Base-by-base conservation (phyloP, 2,797 vertebrate genomes). In the Cirrhinus mrigala region DNA sequence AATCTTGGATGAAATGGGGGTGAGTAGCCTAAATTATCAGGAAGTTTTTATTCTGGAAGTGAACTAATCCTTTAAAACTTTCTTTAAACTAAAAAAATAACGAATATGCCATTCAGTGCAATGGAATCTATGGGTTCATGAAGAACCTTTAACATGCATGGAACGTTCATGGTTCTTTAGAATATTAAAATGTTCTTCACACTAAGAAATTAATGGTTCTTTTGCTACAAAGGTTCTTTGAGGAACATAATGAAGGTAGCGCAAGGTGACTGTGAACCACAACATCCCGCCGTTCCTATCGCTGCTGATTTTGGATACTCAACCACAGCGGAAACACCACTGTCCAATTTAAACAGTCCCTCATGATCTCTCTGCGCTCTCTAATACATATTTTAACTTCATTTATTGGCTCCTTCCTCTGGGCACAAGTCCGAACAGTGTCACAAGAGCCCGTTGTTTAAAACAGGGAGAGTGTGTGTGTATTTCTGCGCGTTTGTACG, bases 331-430 rank as follows among this genome's bases (percentile, higher is more conserved):
- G 95, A 95, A 95, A 95, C 93, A 90, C 86, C 85, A 90, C 93
- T 92, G 92, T 95, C 94, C 93, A 95, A 95, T 91, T 94, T 93
- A 95, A 96, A 96, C 92, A 94, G 92, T 91, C 95, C 94, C 95
- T 94, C 93, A 93, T 95, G 94, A 94, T 92, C 91, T 92, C 82
- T 92, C 90, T 92, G 62, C 90, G 89, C 90, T 91, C 90, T 91
- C 89, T 88, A 87, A 91, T 89, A 92, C 91, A 91, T 80, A 91
- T 90, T 88, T 92, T 93, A 85, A 69, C 84, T 92, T 27, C 27
- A 68, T 80, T 93, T 93, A 94, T 94, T 94, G 90, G 92, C 92
- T 77, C 89, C 91, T 94, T 95, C 92, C 94, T 93, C 88, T 83
- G 88, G 88, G 88, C 83, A 40, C 64, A 69, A 50, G 81, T 87